Evolutionary conservation across 2,113 vertebrate species (phyloP).

Genomic region (Chaenogobius annularis): DNA sequence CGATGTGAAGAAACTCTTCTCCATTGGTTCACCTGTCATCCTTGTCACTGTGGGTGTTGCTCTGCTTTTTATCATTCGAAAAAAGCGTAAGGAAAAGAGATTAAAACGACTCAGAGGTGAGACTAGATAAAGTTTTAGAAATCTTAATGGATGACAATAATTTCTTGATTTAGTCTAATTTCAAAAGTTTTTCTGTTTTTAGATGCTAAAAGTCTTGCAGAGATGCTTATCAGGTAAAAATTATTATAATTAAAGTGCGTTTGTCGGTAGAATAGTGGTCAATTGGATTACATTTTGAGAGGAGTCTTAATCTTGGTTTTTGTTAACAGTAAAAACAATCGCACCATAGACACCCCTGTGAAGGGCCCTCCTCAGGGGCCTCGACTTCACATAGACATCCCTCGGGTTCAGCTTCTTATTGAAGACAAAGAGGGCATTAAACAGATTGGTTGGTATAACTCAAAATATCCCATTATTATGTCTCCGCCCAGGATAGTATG

Average conservation of each 20-base stretch:
- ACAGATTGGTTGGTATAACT: conserved; percentile 85
- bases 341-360: conserved; percentile 97
- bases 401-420: conserved; percentile 95
- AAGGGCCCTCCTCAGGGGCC: conserved; percentile 96
- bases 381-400: conserved; percentile 96
- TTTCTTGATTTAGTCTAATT: conserved; percentile 32
- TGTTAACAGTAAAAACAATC: conserved; percentile 92
- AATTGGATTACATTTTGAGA: neutral
- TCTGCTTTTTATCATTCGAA: conserved; percentile 94
- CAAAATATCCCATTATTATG: neutral
- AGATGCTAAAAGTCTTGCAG: conserved; percentile 98
- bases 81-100: conserved; percentile 96
- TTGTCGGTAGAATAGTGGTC: neutral
- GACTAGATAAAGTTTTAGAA: conserved; percentile 15
- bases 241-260: neutral
- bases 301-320: conserved; percentile 20
- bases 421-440: conserved; percentile 99
- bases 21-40: conserved; percentile 94
- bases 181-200: conserved; percentile 39
- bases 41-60: conserved; percentile 91
- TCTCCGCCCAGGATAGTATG: neutral
- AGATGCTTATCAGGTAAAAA: conserved; percentile 97
- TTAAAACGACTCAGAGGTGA: conserved; percentile 94
- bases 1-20: conserved; percentile 95
- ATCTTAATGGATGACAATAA: neutral